Conservation (phyloP, 2,113 vertebrate genomes). For the Telmatochromis sp. region DNA sequence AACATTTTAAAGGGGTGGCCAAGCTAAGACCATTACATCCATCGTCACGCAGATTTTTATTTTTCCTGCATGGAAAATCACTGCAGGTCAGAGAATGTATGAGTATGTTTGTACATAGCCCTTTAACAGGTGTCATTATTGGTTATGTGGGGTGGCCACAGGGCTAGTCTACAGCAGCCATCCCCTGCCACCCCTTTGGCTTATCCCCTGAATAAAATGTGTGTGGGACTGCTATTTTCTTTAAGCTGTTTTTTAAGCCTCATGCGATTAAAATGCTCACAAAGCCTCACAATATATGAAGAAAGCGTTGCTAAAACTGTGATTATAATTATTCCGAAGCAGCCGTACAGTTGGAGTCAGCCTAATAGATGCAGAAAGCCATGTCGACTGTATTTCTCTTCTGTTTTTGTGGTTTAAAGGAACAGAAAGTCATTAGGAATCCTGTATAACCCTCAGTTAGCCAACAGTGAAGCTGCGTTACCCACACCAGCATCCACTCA, state of each 20-base stretch:
- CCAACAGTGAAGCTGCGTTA: background rate
- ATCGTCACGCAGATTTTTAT: background rate
- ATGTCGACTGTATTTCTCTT: background rate
- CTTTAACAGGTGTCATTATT: background rate
- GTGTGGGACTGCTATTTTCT: background rate
- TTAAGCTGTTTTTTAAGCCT: background rate
- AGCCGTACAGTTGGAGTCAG: background rate
- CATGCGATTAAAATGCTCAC: background rate
- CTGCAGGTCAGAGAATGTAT: background rate
- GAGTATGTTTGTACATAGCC: background rate
- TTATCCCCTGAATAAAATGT: background rate
- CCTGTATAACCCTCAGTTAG: background rate
- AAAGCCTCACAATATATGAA: conserved; percentile 9
- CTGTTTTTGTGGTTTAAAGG: background rate
- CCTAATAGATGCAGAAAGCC: background rate
- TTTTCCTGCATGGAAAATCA: background rate
- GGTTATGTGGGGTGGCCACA: background rate
- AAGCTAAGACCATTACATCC: background rate
- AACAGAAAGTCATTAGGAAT: background rate
- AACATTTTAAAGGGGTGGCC: background rate
- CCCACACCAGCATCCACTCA: background rate
- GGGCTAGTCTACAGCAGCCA: background rate
- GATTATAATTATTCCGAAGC: background rate
- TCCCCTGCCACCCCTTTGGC: rapidly evolving
- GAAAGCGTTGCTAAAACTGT: conserved; percentile 11